phyloP scores from a whole-genome alignment of 2,797 vertebrate genomes.

The Notolabrus celidotus region DNA sequence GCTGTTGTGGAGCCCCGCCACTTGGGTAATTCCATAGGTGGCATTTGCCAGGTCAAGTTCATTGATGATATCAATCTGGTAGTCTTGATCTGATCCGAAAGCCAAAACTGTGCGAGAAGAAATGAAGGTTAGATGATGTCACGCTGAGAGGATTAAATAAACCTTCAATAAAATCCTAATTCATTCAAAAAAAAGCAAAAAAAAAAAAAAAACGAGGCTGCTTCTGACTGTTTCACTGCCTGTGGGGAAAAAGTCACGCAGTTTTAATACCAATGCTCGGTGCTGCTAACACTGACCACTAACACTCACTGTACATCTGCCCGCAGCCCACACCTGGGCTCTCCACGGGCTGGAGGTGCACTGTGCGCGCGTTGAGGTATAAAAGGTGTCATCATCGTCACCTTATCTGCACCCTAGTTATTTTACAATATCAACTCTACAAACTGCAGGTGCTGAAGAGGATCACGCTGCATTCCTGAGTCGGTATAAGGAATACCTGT shows the following conservation, averaged over 20 bases:
- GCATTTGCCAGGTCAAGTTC: slow-evolving; percentile 93
- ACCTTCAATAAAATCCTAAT: background rate
- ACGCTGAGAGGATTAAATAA: slow-evolving; percentile 5
- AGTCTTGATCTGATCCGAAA: slow-evolving; percentile 91
- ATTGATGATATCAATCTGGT: slow-evolving; percentile 93
- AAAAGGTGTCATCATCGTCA: slow-evolving; percentile 19
- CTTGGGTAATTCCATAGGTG: slow-evolving; percentile 92
- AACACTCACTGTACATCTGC: slow-evolving; percentile 11
- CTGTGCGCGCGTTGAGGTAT: slow-evolving; percentile 28
- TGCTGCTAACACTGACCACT: background rate
- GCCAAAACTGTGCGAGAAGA: slow-evolving; percentile 83
- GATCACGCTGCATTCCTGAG: background rate
- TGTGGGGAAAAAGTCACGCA: slow-evolving; percentile 30
- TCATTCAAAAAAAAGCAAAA: too few relatives aligned
- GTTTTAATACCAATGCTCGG: slow-evolving; percentile 15
- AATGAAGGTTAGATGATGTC: slow-evolving; percentile 50
- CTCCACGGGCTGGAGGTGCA: slow-evolving; percentile 24
- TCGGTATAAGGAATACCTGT: background rate
- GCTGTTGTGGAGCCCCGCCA: slow-evolving; percentile 92
- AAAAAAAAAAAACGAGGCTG: slow-evolving; percentile 2
- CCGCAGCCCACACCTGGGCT: slow-evolving; percentile 63
- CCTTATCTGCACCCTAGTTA: background rate
- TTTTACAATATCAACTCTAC: background rate
- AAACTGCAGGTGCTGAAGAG: background rate
- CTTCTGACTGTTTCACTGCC: too few relatives aligned